Base-by-base conservation (phyloP, 2,888 invertebrate species). In the Agrypnus murinus region DNA sequence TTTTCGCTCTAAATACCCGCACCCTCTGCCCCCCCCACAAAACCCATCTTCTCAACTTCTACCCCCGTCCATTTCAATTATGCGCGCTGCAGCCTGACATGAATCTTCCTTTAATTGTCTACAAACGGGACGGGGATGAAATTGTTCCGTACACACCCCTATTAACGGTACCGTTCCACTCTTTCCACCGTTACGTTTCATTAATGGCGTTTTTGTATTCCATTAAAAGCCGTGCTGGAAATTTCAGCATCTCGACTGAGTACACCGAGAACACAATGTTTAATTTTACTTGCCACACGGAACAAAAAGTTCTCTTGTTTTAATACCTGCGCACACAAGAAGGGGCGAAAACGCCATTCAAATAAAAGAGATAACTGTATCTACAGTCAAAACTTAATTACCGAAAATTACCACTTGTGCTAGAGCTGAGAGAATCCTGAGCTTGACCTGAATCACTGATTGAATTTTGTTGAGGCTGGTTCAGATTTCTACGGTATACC, bases 51-150 rank as follows among this genome's bases (percentile, higher is more conserved):
- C 58, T 12, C 45, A 46, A 19, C 65, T n/a, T 45, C 65, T 65
- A 25, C 66, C 67, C 50, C 72, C 72, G 77, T 74, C 78, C 77
- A 75, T 79, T 80, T 78, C 79, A 79, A 81, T 81, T 81, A 81
- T 79, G 78, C 78, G 78, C 77, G 73, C 79, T 74, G 75, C 78
- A 75, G 78, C 71, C 75, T 65, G 69, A 74, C 78, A 78, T 80
- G 81, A 79, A 80, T 81, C 81, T 80, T 79, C 75, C 74, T 78
- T 77, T 80, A 81, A 79, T 80, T 78, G 77, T 78, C 78, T 77
- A 74, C 75, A 75, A 75, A 77, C 76, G 75, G 74, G 72, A 60
- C 72, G 67, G 66, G 60, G 68, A 65, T 62, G 69, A 71, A 68
- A 74, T 73, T 74, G 65, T 66, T 70, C 67, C 72, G 55, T 63